These are phyloP conservation scores for Pseudachorutes palmiensis DNA, from an alignment of 1,140 invertebrate genomes.

Conservation along the genomic window DNA sequence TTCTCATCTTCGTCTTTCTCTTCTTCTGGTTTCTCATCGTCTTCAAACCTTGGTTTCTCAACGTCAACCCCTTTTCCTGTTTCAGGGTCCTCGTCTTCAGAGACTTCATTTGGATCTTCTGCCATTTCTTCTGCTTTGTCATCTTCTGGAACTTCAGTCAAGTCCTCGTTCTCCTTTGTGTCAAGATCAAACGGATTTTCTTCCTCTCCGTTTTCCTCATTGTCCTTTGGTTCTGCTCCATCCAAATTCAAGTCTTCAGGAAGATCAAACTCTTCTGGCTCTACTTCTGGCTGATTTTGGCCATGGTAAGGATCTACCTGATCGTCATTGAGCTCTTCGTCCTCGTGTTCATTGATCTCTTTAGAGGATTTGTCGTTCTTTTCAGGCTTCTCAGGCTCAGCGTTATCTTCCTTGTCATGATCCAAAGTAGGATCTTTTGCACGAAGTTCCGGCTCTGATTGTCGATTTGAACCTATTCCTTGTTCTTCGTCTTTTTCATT, in stretches of 20 bases:
- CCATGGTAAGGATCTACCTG: constrained; percentile 79
- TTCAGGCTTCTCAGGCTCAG: constrained; percentile 36
- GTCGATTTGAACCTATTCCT: constrained; percentile 44
- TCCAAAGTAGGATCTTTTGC: constrained; percentile 41
- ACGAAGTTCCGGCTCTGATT: constrained; percentile 44
- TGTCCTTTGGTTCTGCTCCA: constrained; percentile 50
- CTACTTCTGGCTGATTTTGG: constrained; percentile 54
- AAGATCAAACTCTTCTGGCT: constrained; percentile 74
- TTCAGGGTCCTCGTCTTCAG: constrained; percentile 27
- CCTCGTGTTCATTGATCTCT: constrained; percentile 39
- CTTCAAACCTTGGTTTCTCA: constrained; percentile 37
- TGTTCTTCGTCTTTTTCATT: constrained; percentile 55
- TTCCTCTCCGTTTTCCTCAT: constrained; percentile 48
- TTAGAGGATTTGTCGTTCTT: constrained; percentile 30
- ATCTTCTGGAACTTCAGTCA: constrained; percentile 20
- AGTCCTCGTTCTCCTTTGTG: constrained; percentile 40
- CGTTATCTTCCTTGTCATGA: constrained; percentile 31
- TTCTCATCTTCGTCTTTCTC: constrained; percentile 38
- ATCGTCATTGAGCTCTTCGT: constrained; percentile 62
- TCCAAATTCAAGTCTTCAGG: constrained; percentile 78
- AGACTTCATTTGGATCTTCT: constrained; percentile 30
- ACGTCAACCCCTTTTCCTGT: constrained; percentile 16
- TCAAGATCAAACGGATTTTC: constrained; percentile 41
- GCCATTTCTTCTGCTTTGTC: constrained; percentile 31
- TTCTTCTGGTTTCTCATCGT: constrained; percentile 37